Evolutionary conservation across 2,888 invertebrate genomes (phyloP), one percentile per base, ranked within the genome.

Genomic region (Athripsodes cinereus): DNA sequence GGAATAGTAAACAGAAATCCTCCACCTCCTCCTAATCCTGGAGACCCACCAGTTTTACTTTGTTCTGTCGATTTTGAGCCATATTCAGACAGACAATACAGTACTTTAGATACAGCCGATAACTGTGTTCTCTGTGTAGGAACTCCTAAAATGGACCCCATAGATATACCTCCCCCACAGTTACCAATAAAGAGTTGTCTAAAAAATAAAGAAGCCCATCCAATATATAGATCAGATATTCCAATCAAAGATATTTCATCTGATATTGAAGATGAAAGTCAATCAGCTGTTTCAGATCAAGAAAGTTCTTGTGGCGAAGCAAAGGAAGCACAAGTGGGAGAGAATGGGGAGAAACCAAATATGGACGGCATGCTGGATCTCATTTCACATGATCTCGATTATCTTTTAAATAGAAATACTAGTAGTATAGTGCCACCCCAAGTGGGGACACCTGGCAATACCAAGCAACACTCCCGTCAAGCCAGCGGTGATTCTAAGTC

Each of bases 331-430:
- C 74, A 76, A 65, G 10, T 10, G 10, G n/a, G n/a, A n/a, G 26
- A 26, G 26, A 71, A 74, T 61, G 72, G 73, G 0, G 73, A 75
- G 55, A 60, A 54, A 18, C 71, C 75, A 31, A 71, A 72, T 61
- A 74, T 75, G 34, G 82, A 83, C 65, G 85, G 84, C 58, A 87
- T 91, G 80, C 74, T 91, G 52, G 86, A 89, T 74, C 84, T 89
- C 69, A 92, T 92, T 67, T 86, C 88, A 1, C 86, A 87, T 68
- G 91, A 92, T 74, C 75, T 92, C 65, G 89, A 91, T 73, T 91
- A 90, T 74, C 75, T 92, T 65, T 75, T 91, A 60, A 90, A 90
- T 72, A 81, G 88, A 62, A 82, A 79, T 61, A 76, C 75, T 60
- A 71, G 72, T 57, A 64, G 67, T 52, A 57, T 58, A 26, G 49